phyloP scores from a whole-genome alignment of 2,113 vertebrate genomes.

The Austrofundulus limnaeus region DNA sequence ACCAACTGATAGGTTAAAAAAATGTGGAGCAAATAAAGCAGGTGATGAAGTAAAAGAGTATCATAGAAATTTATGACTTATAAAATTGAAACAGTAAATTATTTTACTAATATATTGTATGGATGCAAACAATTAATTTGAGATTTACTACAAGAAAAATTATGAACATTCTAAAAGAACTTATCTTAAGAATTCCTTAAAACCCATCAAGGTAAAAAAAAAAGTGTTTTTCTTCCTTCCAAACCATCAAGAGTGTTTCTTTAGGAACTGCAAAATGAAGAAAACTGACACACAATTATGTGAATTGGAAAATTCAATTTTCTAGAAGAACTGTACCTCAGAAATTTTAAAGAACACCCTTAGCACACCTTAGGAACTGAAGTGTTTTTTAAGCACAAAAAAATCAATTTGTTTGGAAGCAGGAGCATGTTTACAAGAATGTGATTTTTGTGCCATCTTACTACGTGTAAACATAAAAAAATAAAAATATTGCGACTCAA shows the following conservation, averaged over 20 bases:
- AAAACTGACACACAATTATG: conserved; percentile 4
- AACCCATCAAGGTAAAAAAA: not conserved
- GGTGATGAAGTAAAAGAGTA: too few relatives aligned
- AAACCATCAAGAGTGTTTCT: not conserved
- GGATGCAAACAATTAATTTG: too few relatives aligned
- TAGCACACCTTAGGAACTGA: not conserved
- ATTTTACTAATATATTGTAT: too few relatives aligned
- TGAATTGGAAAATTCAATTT: conserved; percentile 20
- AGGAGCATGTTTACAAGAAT: not conserved
- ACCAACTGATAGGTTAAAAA: not conserved
- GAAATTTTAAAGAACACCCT: conserved; percentile 7
- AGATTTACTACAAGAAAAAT: not conserved
- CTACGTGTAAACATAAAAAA: not conserved
- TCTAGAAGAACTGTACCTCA: not conserved
- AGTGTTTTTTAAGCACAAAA: not conserved
- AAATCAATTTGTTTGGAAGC: not conserved
- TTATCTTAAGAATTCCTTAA: not conserved
- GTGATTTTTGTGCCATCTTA: not conserved
- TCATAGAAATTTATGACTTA: too few relatives aligned
- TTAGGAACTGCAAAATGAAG: not conserved
- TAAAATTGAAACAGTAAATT: too few relatives aligned
- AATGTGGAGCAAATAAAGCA: not conserved
- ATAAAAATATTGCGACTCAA: too few relatives aligned
- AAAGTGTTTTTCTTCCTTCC: not conserved
- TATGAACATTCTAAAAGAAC: not conserved